phyloP scores from a whole-genome alignment of 1,140 invertebrate genomes.

The Drosophila mayri region DNA sequence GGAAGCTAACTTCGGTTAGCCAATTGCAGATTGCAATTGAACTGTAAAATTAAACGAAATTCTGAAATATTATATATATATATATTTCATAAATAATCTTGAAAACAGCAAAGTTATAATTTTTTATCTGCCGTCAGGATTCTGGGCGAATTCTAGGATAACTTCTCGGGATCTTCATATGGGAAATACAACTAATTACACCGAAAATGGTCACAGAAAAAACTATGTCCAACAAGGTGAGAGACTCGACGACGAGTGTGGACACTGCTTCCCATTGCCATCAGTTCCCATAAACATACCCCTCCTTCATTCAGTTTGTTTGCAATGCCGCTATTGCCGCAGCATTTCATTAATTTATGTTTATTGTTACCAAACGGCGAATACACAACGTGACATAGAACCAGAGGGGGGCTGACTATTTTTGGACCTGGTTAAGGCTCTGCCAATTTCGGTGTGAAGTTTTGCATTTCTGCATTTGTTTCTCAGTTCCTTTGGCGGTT shows the following conservation, averaged over 20 bases:
- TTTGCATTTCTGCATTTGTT: slow-evolving; percentile 48
- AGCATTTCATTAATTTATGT: slow-evolving; percentile 83
- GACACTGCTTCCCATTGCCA: slow-evolving; percentile 13
- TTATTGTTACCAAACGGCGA: slow-evolving; percentile 56
- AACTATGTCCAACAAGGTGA: slow-evolving; percentile 29
- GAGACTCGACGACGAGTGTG: slow-evolving; percentile 16
- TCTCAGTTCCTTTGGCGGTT: slow-evolving; percentile 12
- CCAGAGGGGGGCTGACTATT: slow-evolving; percentile 48
- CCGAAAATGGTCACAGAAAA: slow-evolving; percentile 45
- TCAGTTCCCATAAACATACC: slow-evolving; percentile 42
- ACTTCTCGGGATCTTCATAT: too few species aligned
- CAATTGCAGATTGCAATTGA: too few species aligned
- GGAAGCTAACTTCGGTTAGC: too few species aligned
- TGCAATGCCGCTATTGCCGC: slow-evolving; percentile 57
- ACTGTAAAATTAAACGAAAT: too few species aligned
- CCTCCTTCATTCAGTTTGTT: slow-evolving; percentile 16
- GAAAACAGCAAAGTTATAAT: too few species aligned
- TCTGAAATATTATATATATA: too few species aligned
- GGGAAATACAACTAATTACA: slow-evolving; percentile 44
- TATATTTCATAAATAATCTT: too few species aligned
- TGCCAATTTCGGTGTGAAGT: slow-evolving; percentile 74
- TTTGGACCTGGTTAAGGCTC: slow-evolving; percentile 64
- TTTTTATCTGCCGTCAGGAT: too few species aligned
- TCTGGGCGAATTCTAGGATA: too few species aligned
- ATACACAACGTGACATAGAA: slow-evolving; percentile 33